phyloP scores from a whole-genome alignment of 2,888 invertebrate species.

The Polymixis lichenea region DNA sequence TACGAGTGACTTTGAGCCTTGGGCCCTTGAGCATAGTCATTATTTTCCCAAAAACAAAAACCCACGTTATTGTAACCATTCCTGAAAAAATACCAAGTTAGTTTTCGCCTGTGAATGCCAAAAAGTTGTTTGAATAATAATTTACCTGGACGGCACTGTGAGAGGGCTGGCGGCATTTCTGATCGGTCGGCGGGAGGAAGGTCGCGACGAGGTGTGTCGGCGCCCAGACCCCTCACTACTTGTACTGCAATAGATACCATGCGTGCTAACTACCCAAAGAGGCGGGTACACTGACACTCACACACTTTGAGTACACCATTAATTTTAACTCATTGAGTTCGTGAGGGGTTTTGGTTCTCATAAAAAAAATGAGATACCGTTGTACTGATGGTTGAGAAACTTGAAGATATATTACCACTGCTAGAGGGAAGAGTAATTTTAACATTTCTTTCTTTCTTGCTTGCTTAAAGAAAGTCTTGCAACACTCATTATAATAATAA shows the following conservation, averaged over 20 bases:
- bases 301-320: neutral
- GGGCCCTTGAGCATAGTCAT: neutral
- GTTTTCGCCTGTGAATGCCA: slow-evolving; percentile 20
- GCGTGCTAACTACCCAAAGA: slow-evolving; percentile 70
- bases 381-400: neutral
- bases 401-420: slow-evolving; percentile 5
- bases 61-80: slow-evolving; percentile 10
- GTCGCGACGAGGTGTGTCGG: slow-evolving; percentile 63
- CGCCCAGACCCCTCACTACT: slow-evolving; percentile 64
- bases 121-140: slow-evolving; percentile 21
- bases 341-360: neutral
- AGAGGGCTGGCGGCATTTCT: slow-evolving; percentile 77
- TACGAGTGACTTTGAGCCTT: slow-evolving; percentile 8
- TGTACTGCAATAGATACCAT: slow-evolving; percentile 74
- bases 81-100: slow-evolving; percentile 35
- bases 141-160: slow-evolving; percentile 73
- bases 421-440: neutral
- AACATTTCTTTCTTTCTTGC: neutral
- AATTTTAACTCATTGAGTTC: neutral
- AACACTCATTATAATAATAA: slow-evolving; percentile 10
- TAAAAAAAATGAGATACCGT: neutral
- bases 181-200: slow-evolving; percentile 77
- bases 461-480: neutral
- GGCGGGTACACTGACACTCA: slow-evolving; percentile 51
- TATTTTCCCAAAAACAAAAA: slow-evolving; percentile 18